Evolutionary conservation across 1,140 invertebrate genomes (phyloP).

Genomic region (Atta texana): DNA sequence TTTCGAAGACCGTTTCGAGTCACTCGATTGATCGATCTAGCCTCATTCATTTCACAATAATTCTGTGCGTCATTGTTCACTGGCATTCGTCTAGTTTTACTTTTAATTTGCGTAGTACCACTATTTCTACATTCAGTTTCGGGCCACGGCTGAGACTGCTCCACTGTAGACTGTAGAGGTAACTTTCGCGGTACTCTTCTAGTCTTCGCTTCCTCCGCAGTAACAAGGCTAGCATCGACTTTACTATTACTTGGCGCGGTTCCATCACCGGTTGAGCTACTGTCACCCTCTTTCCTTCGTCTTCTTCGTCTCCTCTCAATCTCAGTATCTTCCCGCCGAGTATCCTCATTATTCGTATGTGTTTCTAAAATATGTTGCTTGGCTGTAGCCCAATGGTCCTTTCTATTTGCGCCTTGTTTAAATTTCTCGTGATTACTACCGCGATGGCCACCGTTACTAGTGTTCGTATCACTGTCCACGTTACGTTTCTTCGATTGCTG

Average conservation of each 20-base stretch:
- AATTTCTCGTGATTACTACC: conserved; percentile 79
- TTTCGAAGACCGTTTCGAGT: conserved; percentile 79
- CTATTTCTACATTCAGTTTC: conserved; percentile 64
- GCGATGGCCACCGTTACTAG: conserved; percentile 77
- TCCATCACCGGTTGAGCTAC: conserved; percentile 70
- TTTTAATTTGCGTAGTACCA: conserved; percentile 65
- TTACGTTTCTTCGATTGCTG: conserved; percentile 80
- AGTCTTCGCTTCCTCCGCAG: conserved; percentile 75
- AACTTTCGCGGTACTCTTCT: conserved; percentile 81
- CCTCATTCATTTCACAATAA: conserved; percentile 73
- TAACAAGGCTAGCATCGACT: conserved; percentile 54
- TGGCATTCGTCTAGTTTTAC: conserved; percentile 71
- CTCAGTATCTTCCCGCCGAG: conserved; percentile 76
- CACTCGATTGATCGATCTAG: conserved; percentile 72
- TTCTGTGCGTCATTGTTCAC: conserved; percentile 78
- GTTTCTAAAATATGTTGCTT: conserved; percentile 81
- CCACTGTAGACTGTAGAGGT: conserved; percentile 78
- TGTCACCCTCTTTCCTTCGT: conserved; percentile 78
- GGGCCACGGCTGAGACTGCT: conserved; percentile 75
- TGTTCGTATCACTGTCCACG: conserved; percentile 79
- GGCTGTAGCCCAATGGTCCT: conserved; percentile 85
- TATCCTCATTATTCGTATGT: conserved; percentile 79
- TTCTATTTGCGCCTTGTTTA: conserved; percentile 78
- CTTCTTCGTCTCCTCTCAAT: conserved; percentile 77
- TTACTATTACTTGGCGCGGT: conserved; percentile 67